Evolutionary conservation across 2,888 invertebrate species (phyloP), one percentile per base, ranked within the genome.

Genomic region (Sturmia bella): DNA sequence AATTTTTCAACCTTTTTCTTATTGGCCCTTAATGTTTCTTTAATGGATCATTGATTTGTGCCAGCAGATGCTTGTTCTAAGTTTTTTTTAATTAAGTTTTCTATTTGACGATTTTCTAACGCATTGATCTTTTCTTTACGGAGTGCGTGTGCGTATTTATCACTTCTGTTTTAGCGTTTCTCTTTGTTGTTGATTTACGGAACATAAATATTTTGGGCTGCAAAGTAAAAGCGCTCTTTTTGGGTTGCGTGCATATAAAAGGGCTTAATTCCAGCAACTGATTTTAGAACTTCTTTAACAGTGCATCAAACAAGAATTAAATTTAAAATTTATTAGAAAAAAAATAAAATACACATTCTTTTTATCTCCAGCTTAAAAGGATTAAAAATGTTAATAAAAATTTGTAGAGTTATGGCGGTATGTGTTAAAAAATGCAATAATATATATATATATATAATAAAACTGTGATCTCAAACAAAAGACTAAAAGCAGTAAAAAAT

Each of bases 171-270:
- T 48, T 77, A 12, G 17, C 3, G 17, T 37, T 24, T 70, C 21
- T 64, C 6, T 19, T 56, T n/a, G 13, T 24, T 74, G 43, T 54
- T 82, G 45, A 74, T 9, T 32, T 32, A 75, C 64, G 78, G 73
- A 75, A 66, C 66, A 78, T 78, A 74, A 74, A 73, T 81, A 32
- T 5, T 61, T 78, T 69, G 52, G 64, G 64, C 59, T 52, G 45
- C 45, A 56, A 59, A 59, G 12, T 21, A 56, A 48, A 45, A 12
- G 9, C 1, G 1, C 2, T 64, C 1, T 50, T 39, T 43, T 45
- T 39, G 9, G 12, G 37, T 63, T 72, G 78, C 80, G 43, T 59
- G 69, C 41, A 37, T 82, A 82, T 82, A 82, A 75, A 82, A 78
- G 70, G 24, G 17, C 32, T 12, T 17, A 19, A 17, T 15, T 32